Evolutionary conservation across 2,797 vertebrate species (phyloP).

Genomic region (Sparidentex hasta): DNA sequence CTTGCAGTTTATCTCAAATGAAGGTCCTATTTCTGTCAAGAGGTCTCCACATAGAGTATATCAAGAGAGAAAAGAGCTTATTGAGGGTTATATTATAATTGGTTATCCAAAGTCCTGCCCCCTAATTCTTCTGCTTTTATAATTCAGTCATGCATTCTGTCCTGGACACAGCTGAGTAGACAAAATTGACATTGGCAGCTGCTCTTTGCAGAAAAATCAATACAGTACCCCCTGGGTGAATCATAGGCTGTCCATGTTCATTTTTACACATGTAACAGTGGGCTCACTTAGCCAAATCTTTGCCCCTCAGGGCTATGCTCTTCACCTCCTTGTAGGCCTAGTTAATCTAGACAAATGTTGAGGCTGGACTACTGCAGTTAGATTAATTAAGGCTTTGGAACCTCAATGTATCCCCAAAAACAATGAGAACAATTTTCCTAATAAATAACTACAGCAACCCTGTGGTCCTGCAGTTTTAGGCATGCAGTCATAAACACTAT

Average conservation of each 20-base stretch:
- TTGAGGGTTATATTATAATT: conserved; percentile 18
- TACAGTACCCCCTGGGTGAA: conserved; percentile 2
- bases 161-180: conserved; percentile 20
- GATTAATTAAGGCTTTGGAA: conserved; percentile 27
- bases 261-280: conserved; percentile 28
- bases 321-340: not conserved
- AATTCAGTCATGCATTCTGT: conserved; percentile 10
- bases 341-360: conserved; percentile 17
- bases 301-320: conserved; percentile 2
- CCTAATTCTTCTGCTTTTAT: not conserved
- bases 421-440: conserved; percentile 9
- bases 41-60: not conserved
- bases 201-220: conserved; percentile 35
- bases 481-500: conserved; percentile 67
- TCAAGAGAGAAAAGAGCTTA: conserved; percentile 6
- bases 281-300: not conserved
- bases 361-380: conserved; percentile 15
- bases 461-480: conserved; percentile 53
- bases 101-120: not conserved
- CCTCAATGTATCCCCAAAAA: conserved; percentile 1
- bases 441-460: conserved; percentile 39
- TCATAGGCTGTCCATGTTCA: conserved; percentile 7
- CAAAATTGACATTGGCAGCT: conserved; percentile 34
- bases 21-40: not conserved
- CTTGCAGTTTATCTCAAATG: conserved; percentile 9